phyloP scores from a whole-genome alignment of 2,113 vertebrate species.

The Lasiurus cinereus region DNA sequence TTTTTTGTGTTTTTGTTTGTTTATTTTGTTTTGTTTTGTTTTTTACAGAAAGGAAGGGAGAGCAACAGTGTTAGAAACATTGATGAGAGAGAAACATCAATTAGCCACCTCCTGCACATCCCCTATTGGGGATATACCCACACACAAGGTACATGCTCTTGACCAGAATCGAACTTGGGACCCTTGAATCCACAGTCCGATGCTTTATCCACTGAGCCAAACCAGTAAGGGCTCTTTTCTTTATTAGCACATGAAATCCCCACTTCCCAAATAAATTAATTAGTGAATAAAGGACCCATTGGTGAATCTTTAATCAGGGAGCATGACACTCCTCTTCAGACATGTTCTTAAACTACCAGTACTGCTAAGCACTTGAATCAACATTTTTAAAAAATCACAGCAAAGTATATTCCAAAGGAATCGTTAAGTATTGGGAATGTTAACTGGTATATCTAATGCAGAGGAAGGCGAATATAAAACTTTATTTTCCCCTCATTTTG shows the following conservation, averaged over 20 bases:
- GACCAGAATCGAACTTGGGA: no score
- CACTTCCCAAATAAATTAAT: not conserved
- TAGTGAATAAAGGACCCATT: not conserved
- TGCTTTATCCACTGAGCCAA: no score
- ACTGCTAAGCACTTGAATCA: not conserved
- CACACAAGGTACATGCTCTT: no score
- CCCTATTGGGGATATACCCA: no score
- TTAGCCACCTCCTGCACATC: no score
- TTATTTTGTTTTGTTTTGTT: no score
- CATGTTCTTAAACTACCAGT: not conserved
- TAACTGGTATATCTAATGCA: constrained; percentile 26
- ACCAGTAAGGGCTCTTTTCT: not conserved
- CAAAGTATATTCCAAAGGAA: not conserved
- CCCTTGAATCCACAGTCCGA: no score
- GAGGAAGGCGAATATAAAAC: not conserved
- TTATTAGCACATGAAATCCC: not conserved
- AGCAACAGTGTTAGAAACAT: no score
- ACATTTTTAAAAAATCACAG: not conserved
- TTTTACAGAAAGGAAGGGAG: no score
- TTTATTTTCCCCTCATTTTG: not conserved
- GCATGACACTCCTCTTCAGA: not conserved
- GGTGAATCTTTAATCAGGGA: not conserved
- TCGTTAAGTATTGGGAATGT: not conserved
- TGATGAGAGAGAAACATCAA: no score
- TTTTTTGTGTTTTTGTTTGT: no score